Evolutionary conservation across 53 echinoderm and acorn worm species (phyloP).

Genomic region (Echinarachnius parma): DNA sequence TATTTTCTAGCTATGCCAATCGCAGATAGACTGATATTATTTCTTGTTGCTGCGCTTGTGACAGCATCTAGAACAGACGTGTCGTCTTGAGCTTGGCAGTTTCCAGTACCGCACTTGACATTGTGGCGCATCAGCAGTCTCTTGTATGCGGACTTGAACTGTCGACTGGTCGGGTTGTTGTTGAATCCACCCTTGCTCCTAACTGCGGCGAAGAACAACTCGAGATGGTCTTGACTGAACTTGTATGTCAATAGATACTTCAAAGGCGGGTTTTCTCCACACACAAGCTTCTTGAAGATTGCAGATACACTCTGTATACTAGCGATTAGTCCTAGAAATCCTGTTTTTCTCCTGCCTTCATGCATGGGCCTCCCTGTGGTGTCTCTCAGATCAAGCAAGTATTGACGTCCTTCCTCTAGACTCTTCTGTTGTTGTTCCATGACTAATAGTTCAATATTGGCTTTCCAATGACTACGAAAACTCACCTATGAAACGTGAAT

Average conservation of each 20-base stretch:
- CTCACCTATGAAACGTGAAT: too few relatives aligned
- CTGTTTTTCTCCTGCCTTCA: background rate
- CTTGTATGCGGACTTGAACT: conserved; percentile 53
- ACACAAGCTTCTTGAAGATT: conserved; percentile 13
- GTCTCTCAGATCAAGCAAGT: conserved; percentile 22
- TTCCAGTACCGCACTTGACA: conserved; percentile 36
- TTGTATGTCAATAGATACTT: conserved; percentile 57
- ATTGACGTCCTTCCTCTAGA: conserved; percentile 17
- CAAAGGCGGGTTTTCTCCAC: background rate
- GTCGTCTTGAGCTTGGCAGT: conserved; percentile 42
- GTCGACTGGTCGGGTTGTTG: conserved; percentile 55
- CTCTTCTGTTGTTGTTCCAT: background rate
- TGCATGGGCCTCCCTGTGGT: conserved; percentile 8
- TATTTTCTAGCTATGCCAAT: conserved; percentile 26
- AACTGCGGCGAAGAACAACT: conserved; percentile 59
- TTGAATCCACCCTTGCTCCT: conserved; percentile 37
- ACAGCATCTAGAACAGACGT: conserved; percentile 44
- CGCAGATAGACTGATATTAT: background rate
- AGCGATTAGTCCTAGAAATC: conserved; percentile 39
- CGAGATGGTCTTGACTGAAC: conserved; percentile 55
- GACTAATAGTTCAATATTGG: too few relatives aligned
- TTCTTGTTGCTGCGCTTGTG: background rate
- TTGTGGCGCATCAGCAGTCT: conserved; percentile 43
- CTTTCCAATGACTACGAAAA: too few relatives aligned
- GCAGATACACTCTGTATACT: conserved; percentile 28